These are phyloP conservation scores for Pseudococcus jackbeardsleyi DNA, from an alignment of 2,888 invertebrate species.

Conservation along the genomic window DNA sequence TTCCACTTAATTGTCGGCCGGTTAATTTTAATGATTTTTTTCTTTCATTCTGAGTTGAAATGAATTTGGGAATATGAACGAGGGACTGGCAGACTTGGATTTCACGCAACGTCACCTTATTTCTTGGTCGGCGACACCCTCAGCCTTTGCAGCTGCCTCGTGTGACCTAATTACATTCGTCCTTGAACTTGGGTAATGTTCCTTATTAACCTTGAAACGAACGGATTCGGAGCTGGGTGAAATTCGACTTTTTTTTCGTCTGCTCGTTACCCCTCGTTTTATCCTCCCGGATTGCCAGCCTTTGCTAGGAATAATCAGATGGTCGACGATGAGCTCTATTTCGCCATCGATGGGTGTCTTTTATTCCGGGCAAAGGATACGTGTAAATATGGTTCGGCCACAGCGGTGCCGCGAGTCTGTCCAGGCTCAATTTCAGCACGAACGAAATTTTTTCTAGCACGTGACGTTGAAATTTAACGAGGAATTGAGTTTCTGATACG, in stretches of 20 bases:
- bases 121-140: background rate
- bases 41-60: background rate
- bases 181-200: conserved; percentile 38
- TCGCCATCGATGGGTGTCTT: background rate
- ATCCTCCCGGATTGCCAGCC: background rate
- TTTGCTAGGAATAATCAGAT: background rate
- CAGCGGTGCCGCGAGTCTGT: background rate
- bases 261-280: background rate
- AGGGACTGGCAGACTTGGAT: background rate
- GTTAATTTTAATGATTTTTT: background rate
- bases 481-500: background rate
- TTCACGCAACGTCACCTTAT: conserved; percentile 6
- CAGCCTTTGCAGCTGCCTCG: conserved; percentile 15
- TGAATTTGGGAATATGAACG: too few relatives aligned
- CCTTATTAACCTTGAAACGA: conserved; percentile 54
- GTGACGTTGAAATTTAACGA: background rate
- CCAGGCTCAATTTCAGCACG: background rate
- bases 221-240: background rate
- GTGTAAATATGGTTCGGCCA: background rate
- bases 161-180: conserved; percentile 43
- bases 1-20: background rate
- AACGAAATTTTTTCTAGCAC: background rate
- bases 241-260: background rate
- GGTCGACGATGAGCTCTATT: background rate
- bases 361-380: background rate